Evolutionary conservation across 2,888 invertebrate genomes (phyloP).

Genomic region (Prosapia bicincta): DNA sequence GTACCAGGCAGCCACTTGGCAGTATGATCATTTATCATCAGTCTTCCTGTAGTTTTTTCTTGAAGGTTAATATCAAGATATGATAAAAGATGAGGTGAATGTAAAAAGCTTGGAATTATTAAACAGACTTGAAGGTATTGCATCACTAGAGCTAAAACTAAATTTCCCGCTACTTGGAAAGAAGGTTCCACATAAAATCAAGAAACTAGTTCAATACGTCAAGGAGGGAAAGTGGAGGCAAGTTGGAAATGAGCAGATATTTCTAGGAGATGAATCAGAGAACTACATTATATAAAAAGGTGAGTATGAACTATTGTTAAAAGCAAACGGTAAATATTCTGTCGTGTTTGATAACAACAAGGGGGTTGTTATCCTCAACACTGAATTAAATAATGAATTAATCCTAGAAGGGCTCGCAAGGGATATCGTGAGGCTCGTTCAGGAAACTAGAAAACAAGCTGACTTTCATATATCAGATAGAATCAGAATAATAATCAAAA

Average conservation of each 20-base stretch:
- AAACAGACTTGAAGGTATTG: neutral
- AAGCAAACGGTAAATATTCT: neutral
- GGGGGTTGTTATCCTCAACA: neutral
- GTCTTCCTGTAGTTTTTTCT: conserved; percentile 40
- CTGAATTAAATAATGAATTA: neutral
- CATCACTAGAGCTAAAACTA: neutral
- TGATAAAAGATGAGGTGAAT: conserved; percentile 14
- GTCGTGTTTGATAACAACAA: conserved; percentile 6
- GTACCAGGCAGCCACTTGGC: conserved; percentile 10
- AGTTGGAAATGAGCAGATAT: neutral
- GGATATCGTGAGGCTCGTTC: conserved; percentile 11
- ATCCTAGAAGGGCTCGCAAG: conserved; percentile 5
- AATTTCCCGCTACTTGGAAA: conserved; percentile 4
- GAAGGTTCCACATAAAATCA: conserved; percentile 6
- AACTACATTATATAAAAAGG: neutral
- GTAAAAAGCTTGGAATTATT: conserved; percentile 34
- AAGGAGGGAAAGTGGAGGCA: conserved; percentile 6
- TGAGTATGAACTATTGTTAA: conserved; percentile 8
- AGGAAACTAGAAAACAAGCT: conserved; percentile 15
- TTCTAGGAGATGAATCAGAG: neutral
- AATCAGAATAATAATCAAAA: conserved; percentile 2
- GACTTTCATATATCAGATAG: conserved; percentile 11
- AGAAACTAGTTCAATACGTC: conserved; percentile 1
- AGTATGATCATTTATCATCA: conserved; percentile 1
- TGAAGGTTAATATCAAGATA: conserved; percentile 52